Percentiles rank a stretch among this genome's conserved stretches.
These are phyloP conservation scores for Scaptomyza parva DNA, from an alignment of 2,888 invertebrate species.

Conservation along the genomic window DNA sequence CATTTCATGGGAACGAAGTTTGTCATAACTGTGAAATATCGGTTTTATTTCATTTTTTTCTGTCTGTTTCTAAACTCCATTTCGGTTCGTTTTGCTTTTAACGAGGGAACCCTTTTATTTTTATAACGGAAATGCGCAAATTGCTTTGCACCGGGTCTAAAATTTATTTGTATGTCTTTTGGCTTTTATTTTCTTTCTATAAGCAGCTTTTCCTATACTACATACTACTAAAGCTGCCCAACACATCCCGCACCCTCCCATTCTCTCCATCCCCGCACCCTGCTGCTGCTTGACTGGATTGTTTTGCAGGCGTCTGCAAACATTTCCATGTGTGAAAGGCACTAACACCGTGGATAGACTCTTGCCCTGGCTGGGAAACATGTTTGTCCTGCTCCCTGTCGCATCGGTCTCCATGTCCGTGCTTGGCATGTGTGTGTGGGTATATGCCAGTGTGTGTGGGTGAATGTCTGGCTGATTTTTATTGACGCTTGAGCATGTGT, in stretches of 20 bases:
- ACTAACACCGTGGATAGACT: conserved; percentile 37
- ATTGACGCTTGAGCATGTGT: conserved; percentile 72
- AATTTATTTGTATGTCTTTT: conserved; percentile 71
- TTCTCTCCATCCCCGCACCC: conserved; percentile 1
- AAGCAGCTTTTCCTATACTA: conserved; percentile 66
- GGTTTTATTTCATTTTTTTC: background rate
- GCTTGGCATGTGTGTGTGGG: conserved; percentile 15
- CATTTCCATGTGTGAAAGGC: conserved; percentile 78
- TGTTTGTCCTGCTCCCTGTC: conserved; percentile 51
- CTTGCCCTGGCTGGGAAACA: conserved; percentile 26
- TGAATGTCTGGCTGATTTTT: conserved; percentile 67
- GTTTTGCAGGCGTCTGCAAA: conserved; percentile 79
- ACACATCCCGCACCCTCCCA: conserved; percentile 10
- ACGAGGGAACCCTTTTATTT: conserved; percentile 79
- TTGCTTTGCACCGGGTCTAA: conserved; percentile 78
- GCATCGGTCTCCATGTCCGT: conserved; percentile 35
- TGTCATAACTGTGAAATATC: conserved; percentile 66
- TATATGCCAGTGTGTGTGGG: conserved; percentile 32
- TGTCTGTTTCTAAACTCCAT: conserved; percentile 26
- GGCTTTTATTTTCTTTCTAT: conserved; percentile 74
- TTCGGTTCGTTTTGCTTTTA: conserved; percentile 72
- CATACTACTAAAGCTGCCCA: conserved; percentile 8
- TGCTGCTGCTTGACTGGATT: conserved; percentile 45
- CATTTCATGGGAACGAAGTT: conserved; percentile 64
- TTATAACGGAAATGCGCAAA: conserved; percentile 77